phyloP scores from a whole-genome alignment of 2,888 invertebrate species.

The Hypselothyrea guttata region DNA sequence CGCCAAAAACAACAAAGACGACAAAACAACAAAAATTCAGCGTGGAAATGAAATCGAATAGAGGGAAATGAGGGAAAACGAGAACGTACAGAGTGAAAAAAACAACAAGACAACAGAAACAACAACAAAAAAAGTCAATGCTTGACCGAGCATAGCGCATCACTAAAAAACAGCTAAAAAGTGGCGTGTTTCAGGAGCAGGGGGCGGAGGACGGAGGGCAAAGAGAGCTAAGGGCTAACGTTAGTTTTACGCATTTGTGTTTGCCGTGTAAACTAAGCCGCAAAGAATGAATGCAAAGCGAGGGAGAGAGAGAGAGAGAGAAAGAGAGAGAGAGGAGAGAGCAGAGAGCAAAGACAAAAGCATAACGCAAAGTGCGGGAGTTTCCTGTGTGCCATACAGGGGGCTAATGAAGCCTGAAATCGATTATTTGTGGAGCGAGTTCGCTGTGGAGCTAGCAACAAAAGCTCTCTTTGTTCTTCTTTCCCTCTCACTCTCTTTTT shows the following conservation, averaged over 20 bases:
- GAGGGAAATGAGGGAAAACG: constrained; percentile 54
- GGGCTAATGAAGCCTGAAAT: constrained; percentile 79
- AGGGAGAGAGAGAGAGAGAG: constrained; percentile 13
- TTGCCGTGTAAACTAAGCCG: constrained; percentile 48
- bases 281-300: constrained; percentile 26
- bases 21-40: constrained; percentile 51
- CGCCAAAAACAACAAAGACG: constrained; percentile 47
- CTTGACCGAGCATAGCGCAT: constrained; percentile 69
- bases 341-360: constrained; percentile 48
- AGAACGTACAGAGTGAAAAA: constrained; percentile 37
- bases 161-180: constrained; percentile 47
- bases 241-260: constrained; percentile 66
- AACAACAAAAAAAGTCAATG: constrained; percentile 38
- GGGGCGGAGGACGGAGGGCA: background rate
- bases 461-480: background rate
- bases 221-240: constrained; percentile 8
- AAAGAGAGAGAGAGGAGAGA: constrained; percentile 50
- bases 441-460: constrained; percentile 1
- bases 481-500: background rate
- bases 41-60: constrained; percentile 70
- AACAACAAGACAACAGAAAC: constrained; percentile 19
- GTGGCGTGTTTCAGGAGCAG: constrained; percentile 27
- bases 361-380: constrained; percentile 63
- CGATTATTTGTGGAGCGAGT: constrained; percentile 57
- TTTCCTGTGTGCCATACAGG: constrained; percentile 68